Evolutionary conservation across 2,113 vertebrate species (phyloP).

Genomic region (Nipponia nippon): DNA sequence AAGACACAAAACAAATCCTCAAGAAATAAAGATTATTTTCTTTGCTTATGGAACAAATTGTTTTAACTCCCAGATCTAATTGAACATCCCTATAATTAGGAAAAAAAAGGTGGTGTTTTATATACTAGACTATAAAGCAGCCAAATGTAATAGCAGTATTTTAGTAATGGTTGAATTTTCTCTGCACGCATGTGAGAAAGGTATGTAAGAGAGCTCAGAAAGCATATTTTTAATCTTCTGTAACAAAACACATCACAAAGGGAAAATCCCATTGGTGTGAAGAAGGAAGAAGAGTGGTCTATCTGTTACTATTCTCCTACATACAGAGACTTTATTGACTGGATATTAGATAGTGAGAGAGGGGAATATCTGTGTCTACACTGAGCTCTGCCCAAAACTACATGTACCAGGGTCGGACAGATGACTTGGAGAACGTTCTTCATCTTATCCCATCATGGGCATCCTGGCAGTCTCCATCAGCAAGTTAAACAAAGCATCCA

Average conservation of each 20-base stretch:
- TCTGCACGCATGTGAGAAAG: background rate
- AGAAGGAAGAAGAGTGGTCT: background rate
- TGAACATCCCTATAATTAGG: background rate
- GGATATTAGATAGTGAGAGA: background rate
- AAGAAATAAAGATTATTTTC: background rate
- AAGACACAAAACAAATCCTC: background rate
- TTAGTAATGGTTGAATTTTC: background rate
- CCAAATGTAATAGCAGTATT: background rate
- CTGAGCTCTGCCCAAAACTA: background rate
- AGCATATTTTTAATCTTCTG: background rate
- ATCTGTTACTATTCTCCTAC: background rate
- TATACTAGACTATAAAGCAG: background rate
- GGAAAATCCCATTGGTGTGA: background rate
- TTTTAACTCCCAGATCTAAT: background rate
- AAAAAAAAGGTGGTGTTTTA: background rate
- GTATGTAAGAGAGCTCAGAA: background rate
- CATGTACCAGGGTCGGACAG: fast-evolving
- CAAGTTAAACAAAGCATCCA: background rate
- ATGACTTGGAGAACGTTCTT: background rate
- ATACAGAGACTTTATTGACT: background rate
- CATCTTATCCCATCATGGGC: background rate
- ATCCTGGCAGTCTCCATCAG: background rate
- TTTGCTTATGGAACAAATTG: background rate
- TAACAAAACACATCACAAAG: background rate
- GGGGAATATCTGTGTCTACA: background rate